phyloP scores from a whole-genome alignment of 2,888 invertebrate species.

The Pristionchus entomophagus region DNA sequence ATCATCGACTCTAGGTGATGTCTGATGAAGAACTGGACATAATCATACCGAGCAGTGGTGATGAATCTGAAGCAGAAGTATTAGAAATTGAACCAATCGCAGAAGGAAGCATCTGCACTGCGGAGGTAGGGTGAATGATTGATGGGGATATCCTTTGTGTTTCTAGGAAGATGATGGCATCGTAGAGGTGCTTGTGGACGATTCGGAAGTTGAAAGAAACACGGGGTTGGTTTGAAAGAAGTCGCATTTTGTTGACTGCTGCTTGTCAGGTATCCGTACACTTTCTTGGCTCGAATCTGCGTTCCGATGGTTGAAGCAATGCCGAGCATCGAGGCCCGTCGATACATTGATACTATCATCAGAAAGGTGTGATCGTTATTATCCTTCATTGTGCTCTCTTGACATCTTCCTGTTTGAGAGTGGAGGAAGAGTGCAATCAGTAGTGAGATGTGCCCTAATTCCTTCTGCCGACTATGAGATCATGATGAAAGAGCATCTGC shows the following conservation, averaged over 20 bases:
- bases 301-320: slow-evolving; percentile 34
- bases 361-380: background rate
- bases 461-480: slow-evolving; percentile 34
- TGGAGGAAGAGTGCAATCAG: background rate
- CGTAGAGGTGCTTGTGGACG: background rate
- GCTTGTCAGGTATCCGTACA: background rate
- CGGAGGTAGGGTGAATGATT: background rate
- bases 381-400: background rate
- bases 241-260: too few species aligned
- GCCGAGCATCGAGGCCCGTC: background rate
- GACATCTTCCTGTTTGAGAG: background rate
- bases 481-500: slow-evolving; percentile 6
- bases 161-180: background rate
- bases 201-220: background rate
- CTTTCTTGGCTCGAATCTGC: background rate
- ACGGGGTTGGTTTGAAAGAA: too few species aligned
- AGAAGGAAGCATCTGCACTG: background rate
- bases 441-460: slow-evolving; percentile 31
- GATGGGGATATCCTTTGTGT: background rate
- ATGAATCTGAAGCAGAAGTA: background rate
- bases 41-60: background rate
- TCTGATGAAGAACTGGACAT: slow-evolving; percentile 18
- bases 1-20: background rate
- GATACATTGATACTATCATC: slow-evolving; percentile 23
- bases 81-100: background rate